These are phyloP conservation scores for Bradypodion pumilum DNA, from an alignment of 2,797 vertebrate genomes.

Conservation along the genomic window DNA sequence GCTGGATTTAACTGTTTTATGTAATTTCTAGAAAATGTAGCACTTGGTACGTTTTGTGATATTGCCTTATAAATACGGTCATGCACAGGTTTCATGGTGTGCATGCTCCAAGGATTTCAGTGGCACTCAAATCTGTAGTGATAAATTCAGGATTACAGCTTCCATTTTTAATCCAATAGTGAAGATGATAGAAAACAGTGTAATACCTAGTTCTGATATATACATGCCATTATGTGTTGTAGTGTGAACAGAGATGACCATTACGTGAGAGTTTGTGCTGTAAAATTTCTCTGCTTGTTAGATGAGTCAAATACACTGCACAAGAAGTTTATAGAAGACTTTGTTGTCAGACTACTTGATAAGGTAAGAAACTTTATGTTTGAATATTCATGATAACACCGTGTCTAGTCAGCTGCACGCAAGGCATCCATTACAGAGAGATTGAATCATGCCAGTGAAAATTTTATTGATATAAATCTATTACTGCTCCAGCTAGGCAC, in stretches of 20 bases:
- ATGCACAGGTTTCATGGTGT: not conserved
- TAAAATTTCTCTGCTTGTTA: conserved; percentile 87
- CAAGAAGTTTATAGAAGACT: conserved; percentile 82
- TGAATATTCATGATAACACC: not conserved
- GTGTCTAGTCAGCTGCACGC: not conserved
- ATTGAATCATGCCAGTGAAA: no score
- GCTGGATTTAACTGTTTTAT: not conserved
- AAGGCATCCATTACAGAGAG: not conserved
- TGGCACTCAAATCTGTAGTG: not conserved
- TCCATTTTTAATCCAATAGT: not conserved
- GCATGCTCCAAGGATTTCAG: not conserved
- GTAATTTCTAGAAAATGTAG: not conserved
- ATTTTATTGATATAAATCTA: not conserved
- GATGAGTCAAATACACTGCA: conserved; percentile 79
- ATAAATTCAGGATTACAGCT: not conserved
- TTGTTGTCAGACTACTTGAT: conserved; percentile 83
- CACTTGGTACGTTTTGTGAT: not conserved
- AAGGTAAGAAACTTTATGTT: conserved; percentile 77
- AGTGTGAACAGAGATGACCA: conserved; percentile 90
- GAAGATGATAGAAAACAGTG: not conserved
- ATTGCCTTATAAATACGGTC: not conserved
- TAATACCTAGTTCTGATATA: conserved; percentile 18
- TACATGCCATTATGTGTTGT: conserved; percentile 57
- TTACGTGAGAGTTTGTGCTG: conserved; percentile 84
- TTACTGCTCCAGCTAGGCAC: no score